Evolutionary conservation across 2,113 vertebrate genomes (phyloP).

Genomic region (Sebastes schlegelii): DNA sequence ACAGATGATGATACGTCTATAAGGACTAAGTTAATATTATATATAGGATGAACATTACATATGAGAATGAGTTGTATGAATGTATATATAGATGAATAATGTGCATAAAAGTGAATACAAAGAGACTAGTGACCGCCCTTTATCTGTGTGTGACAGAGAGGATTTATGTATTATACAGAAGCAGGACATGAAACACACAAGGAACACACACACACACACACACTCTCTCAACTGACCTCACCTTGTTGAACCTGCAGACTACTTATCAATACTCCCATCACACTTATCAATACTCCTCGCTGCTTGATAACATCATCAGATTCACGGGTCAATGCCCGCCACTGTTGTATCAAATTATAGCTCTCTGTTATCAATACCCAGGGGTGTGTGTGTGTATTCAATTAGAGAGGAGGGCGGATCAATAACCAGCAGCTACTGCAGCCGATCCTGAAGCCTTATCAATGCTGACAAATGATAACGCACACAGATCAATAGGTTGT

Average conservation of each 20-base stretch:
- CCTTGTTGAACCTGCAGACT: background rate
- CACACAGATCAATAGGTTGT: conserved; percentile 22
- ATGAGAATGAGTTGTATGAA: too few relatives aligned
- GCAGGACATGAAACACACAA: background rate
- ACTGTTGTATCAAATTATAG: conserved; percentile 36
- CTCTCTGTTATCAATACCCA: conserved; percentile 13
- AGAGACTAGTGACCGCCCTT: background rate
- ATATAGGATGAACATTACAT: too few relatives aligned
- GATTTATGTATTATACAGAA: background rate
- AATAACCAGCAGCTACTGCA: conserved; percentile 1
- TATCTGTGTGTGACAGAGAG: background rate
- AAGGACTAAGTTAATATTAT: too few relatives aligned
- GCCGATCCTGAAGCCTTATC: conserved; percentile 33
- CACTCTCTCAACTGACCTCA: background rate
- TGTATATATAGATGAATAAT: too few relatives aligned
- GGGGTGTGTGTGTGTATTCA: conserved; percentile 31
- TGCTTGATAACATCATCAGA: conserved; percentile 34
- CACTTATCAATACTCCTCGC: conserved; percentile 24
- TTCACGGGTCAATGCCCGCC: background rate
- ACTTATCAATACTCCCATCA: conserved; percentile 20
- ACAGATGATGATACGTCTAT: too few relatives aligned
- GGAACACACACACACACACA: background rate
- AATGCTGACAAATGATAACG: conserved; percentile 33
- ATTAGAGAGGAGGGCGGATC: conserved; percentile 7
- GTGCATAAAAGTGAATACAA: too few relatives aligned